Conservation (phyloP, 2,797 vertebrate genomes). For the Pseudochirops cupreus region DNA sequence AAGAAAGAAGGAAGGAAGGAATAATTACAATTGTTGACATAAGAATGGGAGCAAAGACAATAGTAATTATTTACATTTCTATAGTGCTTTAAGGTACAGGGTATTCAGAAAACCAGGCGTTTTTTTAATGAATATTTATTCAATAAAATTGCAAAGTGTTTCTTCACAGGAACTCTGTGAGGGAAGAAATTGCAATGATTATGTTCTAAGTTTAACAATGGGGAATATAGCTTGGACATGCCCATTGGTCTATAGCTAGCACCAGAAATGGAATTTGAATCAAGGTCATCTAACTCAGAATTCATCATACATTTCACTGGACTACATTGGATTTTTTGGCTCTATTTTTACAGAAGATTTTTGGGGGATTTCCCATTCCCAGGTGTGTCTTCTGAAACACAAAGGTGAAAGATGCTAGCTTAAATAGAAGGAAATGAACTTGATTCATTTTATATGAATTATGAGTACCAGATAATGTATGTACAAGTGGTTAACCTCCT, state of each 20-base stretch:
- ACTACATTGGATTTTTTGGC: too few species aligned
- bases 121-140: background rate
- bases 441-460: background rate
- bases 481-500: background rate
- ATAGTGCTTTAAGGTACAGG: background rate
- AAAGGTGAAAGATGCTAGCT: background rate
- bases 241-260: background rate
- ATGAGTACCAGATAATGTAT: background rate
- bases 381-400: background rate
- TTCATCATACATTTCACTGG: background rate
- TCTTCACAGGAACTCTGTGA: background rate
- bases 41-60: background rate
- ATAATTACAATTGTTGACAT: background rate
- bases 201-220: background rate
- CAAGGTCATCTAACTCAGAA: background rate
- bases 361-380: too few species aligned
- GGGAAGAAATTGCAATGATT: background rate
- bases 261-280: background rate
- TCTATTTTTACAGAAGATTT: too few species aligned
- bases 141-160: background rate
- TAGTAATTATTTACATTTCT: background rate
- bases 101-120: background rate
- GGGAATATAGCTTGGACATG: background rate
- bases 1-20: too few species aligned
- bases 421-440: background rate